These are phyloP conservation scores for Zapus hudsonius DNA, from an alignment of 2,113 vertebrate species.

Conservation along the genomic window DNA sequence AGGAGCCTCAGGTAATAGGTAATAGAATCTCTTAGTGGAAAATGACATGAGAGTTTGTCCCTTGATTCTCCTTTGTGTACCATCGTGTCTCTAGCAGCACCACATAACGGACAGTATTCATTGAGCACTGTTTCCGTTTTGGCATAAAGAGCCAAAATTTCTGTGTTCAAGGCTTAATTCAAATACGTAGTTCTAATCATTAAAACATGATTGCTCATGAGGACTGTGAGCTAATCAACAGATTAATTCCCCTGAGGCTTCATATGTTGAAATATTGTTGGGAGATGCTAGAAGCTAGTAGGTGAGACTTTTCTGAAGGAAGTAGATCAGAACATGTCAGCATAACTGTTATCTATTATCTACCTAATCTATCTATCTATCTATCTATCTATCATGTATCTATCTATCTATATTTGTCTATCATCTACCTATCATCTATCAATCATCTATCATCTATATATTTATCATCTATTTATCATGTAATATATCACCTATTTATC, in stretches of 20 bases:
- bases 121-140: background rate
- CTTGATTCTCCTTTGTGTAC: background rate
- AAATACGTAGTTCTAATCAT: too few species aligned
- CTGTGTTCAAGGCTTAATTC: too few species aligned
- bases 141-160: background rate
- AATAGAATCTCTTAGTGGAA: conserved; percentile 55
- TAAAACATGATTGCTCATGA: background rate
- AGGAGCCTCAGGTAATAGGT: background rate
- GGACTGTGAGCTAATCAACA: background rate
- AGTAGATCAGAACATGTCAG: too few species aligned
- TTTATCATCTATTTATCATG: too few species aligned
- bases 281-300: background rate
- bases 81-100: background rate
- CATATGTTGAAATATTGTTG: background rate
- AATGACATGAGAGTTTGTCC: conserved; percentile 27
- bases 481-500: too few species aligned
- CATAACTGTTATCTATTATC: too few species aligned
- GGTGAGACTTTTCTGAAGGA: background rate
- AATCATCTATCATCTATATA: too few species aligned
- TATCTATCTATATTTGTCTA: too few species aligned
- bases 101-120: conserved; percentile 58
- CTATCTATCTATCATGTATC: too few species aligned
- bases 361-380: too few species aligned
- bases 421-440: too few species aligned
- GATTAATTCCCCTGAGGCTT: background rate